A percentile compares a stretch with the other conserved stretches of the same genome.
phyloP scores from a whole-genome alignment of 2,797 vertebrate species.

The Poecile montanus region DNA sequence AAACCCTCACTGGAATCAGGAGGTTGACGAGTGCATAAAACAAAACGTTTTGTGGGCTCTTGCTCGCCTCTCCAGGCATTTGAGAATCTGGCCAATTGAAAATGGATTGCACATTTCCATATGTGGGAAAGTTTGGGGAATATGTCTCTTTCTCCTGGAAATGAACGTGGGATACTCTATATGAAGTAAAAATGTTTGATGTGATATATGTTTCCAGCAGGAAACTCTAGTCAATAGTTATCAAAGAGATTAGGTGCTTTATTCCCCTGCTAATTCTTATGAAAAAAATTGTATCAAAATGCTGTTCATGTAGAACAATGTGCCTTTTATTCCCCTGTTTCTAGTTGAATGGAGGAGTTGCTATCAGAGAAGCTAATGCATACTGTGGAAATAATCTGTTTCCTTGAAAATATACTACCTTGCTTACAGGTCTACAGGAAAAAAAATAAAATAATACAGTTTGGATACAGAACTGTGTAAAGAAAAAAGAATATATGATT shows the following conservation, averaged over 20 bases:
- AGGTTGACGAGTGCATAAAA: neutral
- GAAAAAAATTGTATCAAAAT: neutral
- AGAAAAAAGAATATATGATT: neutral
- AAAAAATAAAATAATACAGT: neutral
- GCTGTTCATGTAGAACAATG: neutral
- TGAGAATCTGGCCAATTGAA: neutral
- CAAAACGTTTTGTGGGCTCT: neutral
- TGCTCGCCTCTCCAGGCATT: neutral
- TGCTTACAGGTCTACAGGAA: neutral
- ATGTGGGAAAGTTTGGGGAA: constrained; percentile 14
- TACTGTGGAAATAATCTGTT: neutral
- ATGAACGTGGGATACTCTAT: neutral
- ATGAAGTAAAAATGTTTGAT: neutral
- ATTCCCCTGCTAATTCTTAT: neutral
- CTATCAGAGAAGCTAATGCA: neutral
- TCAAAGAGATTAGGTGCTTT: constrained; percentile 31
- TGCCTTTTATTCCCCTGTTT: constrained; percentile 2
- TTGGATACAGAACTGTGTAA: neutral
- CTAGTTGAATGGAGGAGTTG: neutral
- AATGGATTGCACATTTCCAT: constrained; percentile 6
- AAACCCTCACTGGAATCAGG: neutral
- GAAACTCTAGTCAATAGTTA: constrained; percentile 32
- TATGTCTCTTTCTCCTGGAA: neutral
- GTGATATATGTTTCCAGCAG: neutral
- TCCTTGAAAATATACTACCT: neutral